Evolutionary conservation across 2,113 vertebrate genomes (phyloP).

Genomic region (Pelvicachromis taeniatus): DNA sequence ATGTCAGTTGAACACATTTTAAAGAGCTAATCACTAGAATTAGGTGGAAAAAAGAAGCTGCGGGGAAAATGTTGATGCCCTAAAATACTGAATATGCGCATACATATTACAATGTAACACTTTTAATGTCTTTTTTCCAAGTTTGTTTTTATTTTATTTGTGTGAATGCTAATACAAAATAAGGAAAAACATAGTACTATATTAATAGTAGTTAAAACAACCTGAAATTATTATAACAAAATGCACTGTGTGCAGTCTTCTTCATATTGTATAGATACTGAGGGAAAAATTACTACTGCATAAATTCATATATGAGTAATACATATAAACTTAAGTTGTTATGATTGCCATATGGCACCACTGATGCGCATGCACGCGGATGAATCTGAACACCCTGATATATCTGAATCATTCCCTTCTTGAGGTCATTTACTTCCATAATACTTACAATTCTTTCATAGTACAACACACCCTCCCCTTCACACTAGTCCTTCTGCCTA

Average conservation of each 20-base stretch:
- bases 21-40: too few species aligned
- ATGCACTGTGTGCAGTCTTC: not conserved
- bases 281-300: not conserved
- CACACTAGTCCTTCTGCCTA: not conserved
- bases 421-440: not conserved
- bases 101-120: not conserved
- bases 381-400: not conserved
- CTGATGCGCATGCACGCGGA: not conserved
- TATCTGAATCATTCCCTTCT: not conserved
- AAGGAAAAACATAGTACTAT: not conserved
- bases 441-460: not conserved
- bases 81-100: too few species aligned
- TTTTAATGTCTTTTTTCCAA: not conserved
- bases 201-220: not conserved
- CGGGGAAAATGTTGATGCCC: not conserved
- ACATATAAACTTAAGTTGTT: not conserved
- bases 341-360: accelerated
- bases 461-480: not conserved
- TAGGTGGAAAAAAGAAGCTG: too few species aligned
- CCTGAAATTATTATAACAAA: not conserved
- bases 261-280: not conserved
- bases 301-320: not conserved
- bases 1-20: not conserved
- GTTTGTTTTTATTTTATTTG: not conserved
- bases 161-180: not conserved